Evolutionary conservation across 1,140 invertebrate genomes (phyloP).

Genomic region (Arctopsyche grandis): DNA sequence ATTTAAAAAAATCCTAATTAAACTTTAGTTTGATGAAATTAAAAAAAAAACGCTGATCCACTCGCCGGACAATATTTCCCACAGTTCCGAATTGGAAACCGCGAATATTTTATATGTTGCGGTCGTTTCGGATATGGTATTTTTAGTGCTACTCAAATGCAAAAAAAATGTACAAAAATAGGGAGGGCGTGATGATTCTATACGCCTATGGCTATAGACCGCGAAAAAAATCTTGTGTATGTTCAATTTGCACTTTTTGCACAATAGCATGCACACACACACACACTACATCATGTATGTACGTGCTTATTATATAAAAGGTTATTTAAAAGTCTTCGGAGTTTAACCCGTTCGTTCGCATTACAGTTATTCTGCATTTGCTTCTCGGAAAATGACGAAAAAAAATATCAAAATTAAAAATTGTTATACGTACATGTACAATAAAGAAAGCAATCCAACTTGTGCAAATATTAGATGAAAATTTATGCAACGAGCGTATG

Average conservation of each 20-base stretch:
- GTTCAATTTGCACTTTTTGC: neutral
- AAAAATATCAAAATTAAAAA: too few species aligned
- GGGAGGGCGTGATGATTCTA: neutral
- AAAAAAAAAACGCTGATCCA: slow-evolving; percentile 3
- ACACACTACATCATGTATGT: neutral
- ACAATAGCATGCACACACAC: neutral
- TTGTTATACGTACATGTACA: too few species aligned
- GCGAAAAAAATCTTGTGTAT: neutral
- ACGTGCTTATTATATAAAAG: slow-evolving; percentile 18
- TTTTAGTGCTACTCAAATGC: neutral
- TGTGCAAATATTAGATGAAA: too few species aligned
- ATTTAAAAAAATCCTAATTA: neutral
- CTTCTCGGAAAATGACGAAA: neutral
- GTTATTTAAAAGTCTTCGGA: slow-evolving; percentile 7
- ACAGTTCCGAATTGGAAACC: slow-evolving; percentile 35
- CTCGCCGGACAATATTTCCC: neutral
- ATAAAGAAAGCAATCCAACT: too few species aligned
- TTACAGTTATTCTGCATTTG: slow-evolving; percentile 5
- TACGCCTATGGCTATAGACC: slow-evolving; percentile 1
- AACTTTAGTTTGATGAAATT: neutral
- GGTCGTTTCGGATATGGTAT: slow-evolving; percentile 14
- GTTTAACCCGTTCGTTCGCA: neutral
- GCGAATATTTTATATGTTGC: slow-evolving; percentile 35
- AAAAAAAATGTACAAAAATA: slow-evolving; percentile 11
- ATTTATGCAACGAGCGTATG: too few species aligned